Percentiles rank a stretch among this genome's conserved stretches.
Conservation (phyloP, 2,113 vertebrate genomes). For the Anthoscopus minutus region DNA sequence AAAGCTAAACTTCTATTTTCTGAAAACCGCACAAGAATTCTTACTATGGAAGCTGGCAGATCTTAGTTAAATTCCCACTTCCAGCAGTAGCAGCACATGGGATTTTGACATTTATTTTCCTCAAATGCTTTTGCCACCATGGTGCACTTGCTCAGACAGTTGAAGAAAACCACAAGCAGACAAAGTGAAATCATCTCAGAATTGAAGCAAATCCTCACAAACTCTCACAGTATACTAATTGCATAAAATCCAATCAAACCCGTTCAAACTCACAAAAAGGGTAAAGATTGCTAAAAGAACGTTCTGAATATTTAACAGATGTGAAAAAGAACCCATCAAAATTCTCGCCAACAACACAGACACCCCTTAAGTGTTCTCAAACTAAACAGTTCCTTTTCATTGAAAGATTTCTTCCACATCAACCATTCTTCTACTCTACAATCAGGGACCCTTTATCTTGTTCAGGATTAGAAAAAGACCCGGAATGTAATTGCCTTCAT, state of each 20-base stretch:
- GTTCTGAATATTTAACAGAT: neutral
- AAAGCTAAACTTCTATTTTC: neutral
- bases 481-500: neutral
- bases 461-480: neutral
- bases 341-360: neutral
- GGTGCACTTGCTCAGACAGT: neutral
- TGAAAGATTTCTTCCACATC: neutral
- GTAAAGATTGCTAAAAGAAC: neutral
- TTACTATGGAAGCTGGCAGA: neutral
- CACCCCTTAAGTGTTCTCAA: neutral
- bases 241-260: slow-evolving; percentile 28
- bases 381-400: neutral
- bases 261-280: neutral
- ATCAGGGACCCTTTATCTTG: neutral
- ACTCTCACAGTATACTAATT: neutral
- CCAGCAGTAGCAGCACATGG: neutral
- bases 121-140: neutral
- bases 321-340: neutral
- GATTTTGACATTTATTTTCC: neutral
- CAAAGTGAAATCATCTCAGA: slow-evolving; percentile 17
- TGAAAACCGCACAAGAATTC: neutral
- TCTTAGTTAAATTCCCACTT: neutral
- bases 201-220: neutral
- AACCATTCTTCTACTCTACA: neutral
- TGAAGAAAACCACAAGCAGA: neutral